These are phyloP conservation scores for Antrozous pallidus DNA, from an alignment of 2,797 vertebrate species.

Conservation along the genomic window DNA sequence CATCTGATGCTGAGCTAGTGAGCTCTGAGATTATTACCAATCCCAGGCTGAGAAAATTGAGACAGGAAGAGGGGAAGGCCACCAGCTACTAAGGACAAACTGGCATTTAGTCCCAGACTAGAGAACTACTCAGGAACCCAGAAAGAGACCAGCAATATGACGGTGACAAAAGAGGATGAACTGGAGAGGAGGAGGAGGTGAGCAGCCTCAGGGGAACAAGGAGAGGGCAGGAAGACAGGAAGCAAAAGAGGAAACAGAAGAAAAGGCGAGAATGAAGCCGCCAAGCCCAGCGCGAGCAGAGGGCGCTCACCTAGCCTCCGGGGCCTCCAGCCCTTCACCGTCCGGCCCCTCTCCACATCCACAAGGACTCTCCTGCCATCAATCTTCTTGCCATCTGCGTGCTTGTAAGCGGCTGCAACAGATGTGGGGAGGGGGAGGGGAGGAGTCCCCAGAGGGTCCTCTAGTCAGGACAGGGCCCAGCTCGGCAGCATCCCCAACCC, in stretches of 20 bases:
- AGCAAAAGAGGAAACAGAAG: not conserved
- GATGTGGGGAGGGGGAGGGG: conserved; percentile 61
- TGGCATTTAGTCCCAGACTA: not conserved
- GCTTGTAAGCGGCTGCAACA: conserved; percentile 95
- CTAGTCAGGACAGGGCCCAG: conserved; percentile 50
- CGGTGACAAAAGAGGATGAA: rapidly evolving
- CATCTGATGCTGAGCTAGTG: not conserved
- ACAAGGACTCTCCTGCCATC: conserved; percentile 93
- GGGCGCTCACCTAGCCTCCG: conserved; percentile 88
- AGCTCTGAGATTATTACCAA: not conserved
- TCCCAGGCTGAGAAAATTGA: not conserved
- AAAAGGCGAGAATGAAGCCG: not conserved
- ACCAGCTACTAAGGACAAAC: not conserved
- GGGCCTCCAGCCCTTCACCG: conserved; percentile 95
- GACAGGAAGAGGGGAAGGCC: not conserved
- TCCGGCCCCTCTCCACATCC: conserved; percentile 94
- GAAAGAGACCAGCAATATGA: not conserved
- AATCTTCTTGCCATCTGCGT: conserved; percentile 96
- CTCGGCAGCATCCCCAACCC: not conserved
- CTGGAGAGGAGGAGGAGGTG: not conserved
- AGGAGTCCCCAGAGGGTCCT: conserved; percentile 63
- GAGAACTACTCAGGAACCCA: not conserved
- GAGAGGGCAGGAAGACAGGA: not conserved
- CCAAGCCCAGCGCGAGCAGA: rapidly evolving
- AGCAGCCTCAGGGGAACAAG: rapidly evolving